Evolutionary conservation across 2,113 vertebrate genomes (phyloP).

Genomic region (Chionis minor): DNA sequence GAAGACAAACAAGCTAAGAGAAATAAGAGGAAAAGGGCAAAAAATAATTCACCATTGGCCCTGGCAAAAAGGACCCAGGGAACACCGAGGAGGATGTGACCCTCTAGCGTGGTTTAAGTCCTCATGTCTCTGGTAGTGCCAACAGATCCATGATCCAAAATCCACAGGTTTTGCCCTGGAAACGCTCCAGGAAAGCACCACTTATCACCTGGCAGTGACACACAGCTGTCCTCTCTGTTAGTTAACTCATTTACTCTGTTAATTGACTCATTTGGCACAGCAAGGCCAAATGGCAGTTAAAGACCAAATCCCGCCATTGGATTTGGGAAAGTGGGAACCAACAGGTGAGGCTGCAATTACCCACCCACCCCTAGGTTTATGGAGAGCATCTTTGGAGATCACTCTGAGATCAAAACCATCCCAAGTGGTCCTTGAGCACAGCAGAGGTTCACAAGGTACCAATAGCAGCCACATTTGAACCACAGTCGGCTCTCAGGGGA

Average conservation of each 20-base stretch:
- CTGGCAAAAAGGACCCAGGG: not conserved
- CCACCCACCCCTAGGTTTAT: not conserved
- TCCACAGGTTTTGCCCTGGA: not conserved
- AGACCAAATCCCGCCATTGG: not conserved
- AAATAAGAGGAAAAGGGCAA: not conserved
- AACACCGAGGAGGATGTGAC: not conserved
- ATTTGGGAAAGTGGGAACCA: not conserved
- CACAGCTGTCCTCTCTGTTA: accelerated
- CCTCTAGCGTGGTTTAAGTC: not conserved
- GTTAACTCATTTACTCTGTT: not conserved
- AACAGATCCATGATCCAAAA: not conserved
- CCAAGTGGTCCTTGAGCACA: not conserved
- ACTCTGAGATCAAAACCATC: not conserved
- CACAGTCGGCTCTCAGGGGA: not conserved
- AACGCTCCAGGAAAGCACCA: not conserved
- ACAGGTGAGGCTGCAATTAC: not conserved
- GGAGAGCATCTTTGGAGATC: not conserved
- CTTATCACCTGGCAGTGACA: not conserved
- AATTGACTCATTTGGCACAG: not conserved
- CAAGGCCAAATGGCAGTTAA: not conserved
- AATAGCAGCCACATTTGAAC: not conserved
- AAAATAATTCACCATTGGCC: not conserved
- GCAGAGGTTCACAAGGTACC: not conserved
- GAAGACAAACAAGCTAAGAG: not conserved
- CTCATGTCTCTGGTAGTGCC: not conserved